Conservation (phyloP, 2,797 vertebrate genomes). For the Onychomys arenicola region DNA sequence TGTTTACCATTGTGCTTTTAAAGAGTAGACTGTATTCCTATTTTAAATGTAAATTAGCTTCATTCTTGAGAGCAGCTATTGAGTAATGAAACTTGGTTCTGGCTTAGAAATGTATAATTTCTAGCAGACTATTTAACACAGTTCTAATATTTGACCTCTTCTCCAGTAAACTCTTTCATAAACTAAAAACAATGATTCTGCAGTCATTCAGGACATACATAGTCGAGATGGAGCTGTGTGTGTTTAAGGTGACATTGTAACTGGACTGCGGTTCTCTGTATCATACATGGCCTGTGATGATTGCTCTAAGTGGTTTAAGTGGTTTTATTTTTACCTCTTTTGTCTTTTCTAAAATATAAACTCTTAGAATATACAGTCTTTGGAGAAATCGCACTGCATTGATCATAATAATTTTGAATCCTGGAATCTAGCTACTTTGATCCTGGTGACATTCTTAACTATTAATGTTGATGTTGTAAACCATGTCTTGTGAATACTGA, state of each 20-base stretch:
- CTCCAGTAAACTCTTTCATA: constrained; percentile 54
- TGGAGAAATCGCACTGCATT: constrained; percentile 32
- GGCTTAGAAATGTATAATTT: constrained; percentile 82
- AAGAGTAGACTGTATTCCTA: constrained; percentile 88
- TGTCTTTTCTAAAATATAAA: constrained; percentile 10
- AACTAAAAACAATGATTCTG: constrained; percentile 45
- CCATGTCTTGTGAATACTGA: background rate
- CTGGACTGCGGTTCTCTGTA: background rate
- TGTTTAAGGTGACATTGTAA: constrained; percentile 11
- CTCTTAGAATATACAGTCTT: constrained; percentile 57
- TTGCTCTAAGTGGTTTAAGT: constrained; percentile 36
- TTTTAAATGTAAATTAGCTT: constrained; percentile 90
- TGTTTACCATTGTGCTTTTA: constrained; percentile 89
- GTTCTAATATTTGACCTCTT: constrained; percentile 79
- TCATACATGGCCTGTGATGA: background rate
- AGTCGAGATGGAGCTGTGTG: constrained; percentile 58
- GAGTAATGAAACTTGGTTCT: constrained; percentile 83
- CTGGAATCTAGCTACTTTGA: background rate
- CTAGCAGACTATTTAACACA: constrained; percentile 71
- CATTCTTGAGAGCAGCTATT: constrained; percentile 87
- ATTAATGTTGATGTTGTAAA: constrained; percentile 1
- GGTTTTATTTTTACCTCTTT: constrained; percentile 52
- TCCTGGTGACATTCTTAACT: constrained; percentile 24
- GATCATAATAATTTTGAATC: constrained; percentile 52
- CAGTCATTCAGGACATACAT: constrained; percentile 49